These are phyloP conservation scores for Cuculus canorus DNA, from an alignment of 2,797 vertebrate species.

Conservation along the genomic window DNA sequence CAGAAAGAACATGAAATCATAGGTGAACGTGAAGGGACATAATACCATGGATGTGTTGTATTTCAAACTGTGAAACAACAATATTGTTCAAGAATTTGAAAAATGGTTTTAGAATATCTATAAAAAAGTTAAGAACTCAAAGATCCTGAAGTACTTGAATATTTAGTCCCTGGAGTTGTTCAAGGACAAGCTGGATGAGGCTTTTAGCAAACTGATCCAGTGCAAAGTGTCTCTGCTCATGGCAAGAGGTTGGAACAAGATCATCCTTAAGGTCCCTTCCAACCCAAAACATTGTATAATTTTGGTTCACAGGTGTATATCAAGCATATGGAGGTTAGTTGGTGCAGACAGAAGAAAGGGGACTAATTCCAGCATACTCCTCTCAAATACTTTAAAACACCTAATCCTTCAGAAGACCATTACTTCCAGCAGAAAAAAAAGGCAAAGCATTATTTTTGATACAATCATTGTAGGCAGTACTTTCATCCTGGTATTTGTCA, in stretches of 20 bases:
- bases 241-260: too few relatives aligned
- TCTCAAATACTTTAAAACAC: background rate
- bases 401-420: background rate
- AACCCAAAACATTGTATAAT: background rate
- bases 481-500: background rate
- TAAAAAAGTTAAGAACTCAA: background rate
- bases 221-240: too few relatives aligned
- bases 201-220: too few relatives aligned
- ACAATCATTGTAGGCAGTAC: background rate
- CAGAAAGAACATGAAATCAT: background rate
- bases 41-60: rapidly evolving
- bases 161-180: too few relatives aligned
- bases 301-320: background rate
- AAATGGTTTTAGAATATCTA: background rate
- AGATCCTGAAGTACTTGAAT: background rate
- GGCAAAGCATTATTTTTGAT: background rate
- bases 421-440: background rate
- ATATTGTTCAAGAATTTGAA: background rate
- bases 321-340: rapidly evolving
- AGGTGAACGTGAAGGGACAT: background rate
- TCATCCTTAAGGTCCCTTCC: too few relatives aligned
- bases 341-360: background rate
- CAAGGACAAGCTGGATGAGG: too few relatives aligned
- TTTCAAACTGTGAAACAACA: background rate
- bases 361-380: background rate